phyloP scores from a whole-genome alignment of 2,888 invertebrate species.

The Hirtodrosophila confusa region DNA sequence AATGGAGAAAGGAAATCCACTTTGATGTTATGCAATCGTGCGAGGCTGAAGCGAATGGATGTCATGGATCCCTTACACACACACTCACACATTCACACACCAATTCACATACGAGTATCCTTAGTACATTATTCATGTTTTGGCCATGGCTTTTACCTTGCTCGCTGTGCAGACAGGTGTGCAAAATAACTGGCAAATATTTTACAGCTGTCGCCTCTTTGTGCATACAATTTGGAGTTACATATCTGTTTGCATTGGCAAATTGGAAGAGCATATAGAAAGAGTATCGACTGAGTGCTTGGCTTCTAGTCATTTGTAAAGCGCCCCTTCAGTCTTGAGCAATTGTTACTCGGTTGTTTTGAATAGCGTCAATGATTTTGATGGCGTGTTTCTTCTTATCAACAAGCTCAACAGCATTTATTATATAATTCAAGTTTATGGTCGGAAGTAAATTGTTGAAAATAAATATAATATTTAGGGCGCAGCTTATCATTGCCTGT shows the following conservation, averaged over 20 bases:
- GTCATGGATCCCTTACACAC: constrained; percentile 16
- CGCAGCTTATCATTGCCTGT: constrained; percentile 8
- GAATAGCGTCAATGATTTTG: no score
- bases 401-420: background rate
- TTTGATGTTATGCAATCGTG: constrained; percentile 73
- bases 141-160: constrained; percentile 30
- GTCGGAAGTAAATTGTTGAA: background rate
- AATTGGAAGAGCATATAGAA: constrained; percentile 20
- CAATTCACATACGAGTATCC: background rate
- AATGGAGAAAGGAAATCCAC: constrained; percentile 51
- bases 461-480: background rate
- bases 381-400: constrained; percentile 23
- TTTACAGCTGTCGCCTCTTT: constrained; percentile 63
- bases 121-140: constrained; percentile 61
- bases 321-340: no score
- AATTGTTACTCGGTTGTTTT: no score
- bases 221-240: constrained; percentile 42
- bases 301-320: background rate
- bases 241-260: constrained; percentile 43
- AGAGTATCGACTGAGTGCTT: background rate
- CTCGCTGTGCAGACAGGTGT: constrained; percentile 72
- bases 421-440: constrained; percentile 17
- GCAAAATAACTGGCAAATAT: constrained; percentile 74
- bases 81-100: background rate
- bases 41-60: constrained; percentile 39